A percentile compares a stretch with the other conserved stretches of the same genome.
Evolutionary conservation across 2,113 vertebrate species (phyloP).

Genomic region (Ovis aries): ARS-UI_Ramb_v3.0 NC_056058.1:13518001-13518500

Average conservation of each 20-base stretch:
- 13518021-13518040: not conserved
- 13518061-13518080: not conserved
- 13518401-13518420: not conserved
- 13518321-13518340: not conserved
- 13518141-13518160: not conserved
- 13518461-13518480: not conserved
- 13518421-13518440: too few species aligned
- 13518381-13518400: not conserved
- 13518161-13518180: not conserved
- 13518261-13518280: not conserved
- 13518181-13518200: not conserved
- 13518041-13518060: not conserved
- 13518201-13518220: not conserved
- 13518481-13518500: slow-evolving; percentile 83
- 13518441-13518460: not conserved
- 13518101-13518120: not conserved
- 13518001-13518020: not conserved
- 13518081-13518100: not conserved
- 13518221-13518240: not conserved
- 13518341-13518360: not conserved
- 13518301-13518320: not conserved
- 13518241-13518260: not conserved
- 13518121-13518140: not conserved
- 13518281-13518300: not conserved
- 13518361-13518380: not conserved